Evolutionary conservation across 2,888 invertebrate species (phyloP).

Genomic region (Tetragonula carbonaria): DNA sequence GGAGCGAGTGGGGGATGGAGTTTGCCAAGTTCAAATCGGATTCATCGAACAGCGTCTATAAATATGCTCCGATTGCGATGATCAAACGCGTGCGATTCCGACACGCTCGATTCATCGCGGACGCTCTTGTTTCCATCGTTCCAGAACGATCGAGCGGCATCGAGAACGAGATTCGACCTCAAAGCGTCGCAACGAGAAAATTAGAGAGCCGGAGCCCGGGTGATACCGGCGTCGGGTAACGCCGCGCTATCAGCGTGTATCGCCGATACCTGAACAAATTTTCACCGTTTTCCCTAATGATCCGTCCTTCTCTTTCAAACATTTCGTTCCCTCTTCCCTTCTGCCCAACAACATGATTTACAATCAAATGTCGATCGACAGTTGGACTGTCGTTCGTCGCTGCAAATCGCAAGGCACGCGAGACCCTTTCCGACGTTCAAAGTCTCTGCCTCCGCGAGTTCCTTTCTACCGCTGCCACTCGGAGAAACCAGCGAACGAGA

Average conservation of each 20-base stretch:
- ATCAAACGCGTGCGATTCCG: conserved; percentile 41
- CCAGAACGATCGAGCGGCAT: not conserved
- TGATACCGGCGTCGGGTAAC: conserved; percentile 6
- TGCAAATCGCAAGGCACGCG: not conserved
- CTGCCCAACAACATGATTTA: not conserved
- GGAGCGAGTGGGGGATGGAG: not conserved
- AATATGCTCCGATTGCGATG: conserved; percentile 42
- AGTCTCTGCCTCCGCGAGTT: conserved; percentile 7
- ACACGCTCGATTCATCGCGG: conserved; percentile 31
- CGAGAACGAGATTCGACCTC: conserved; percentile 9
- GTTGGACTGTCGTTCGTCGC: no score
- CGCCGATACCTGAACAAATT: not conserved
- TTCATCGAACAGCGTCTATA: conserved; percentile 29
- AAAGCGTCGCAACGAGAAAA: conserved; percentile 13
- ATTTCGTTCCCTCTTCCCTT: not conserved
- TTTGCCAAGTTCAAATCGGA: conserved; percentile 28
- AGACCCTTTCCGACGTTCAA: conserved; percentile 13
- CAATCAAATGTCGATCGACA: not conserved
- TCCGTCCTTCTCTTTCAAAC: not conserved
- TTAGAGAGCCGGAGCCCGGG: not conserved
- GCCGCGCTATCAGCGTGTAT: not conserved
- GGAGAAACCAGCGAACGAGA: conserved; percentile 17
- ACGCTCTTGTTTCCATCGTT: conserved; percentile 7
- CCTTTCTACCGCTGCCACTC: conserved; percentile 20
- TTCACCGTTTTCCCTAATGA: not conserved